Percentiles rank a stretch among this genome's conserved stretches.
Evolutionary conservation across 2,113 vertebrate species (phyloP).

Genomic region (Pyxicephalus adspersus): DNA sequence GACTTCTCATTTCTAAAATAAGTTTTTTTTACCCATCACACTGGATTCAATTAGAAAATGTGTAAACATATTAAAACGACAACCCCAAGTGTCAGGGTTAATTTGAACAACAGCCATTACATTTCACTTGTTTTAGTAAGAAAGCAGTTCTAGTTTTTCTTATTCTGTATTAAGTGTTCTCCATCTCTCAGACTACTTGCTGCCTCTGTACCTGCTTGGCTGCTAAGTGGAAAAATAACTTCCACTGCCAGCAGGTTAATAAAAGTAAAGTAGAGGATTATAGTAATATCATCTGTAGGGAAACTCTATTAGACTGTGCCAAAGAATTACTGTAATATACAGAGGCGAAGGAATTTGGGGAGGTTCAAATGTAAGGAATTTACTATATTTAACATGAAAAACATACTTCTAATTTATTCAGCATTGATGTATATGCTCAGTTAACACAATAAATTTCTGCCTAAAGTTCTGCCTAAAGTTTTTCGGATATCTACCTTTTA

Average conservation of each 20-base stretch:
- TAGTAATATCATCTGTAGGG: conserved; percentile 26
- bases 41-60: too few species aligned
- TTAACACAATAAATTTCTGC: too few species aligned
- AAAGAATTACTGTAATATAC: conserved; percentile 11
- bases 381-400: neutral
- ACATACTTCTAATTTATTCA: too few species aligned
- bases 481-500: too few species aligned
- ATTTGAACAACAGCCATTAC: neutral
- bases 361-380: neutral
- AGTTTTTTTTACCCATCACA: too few species aligned
- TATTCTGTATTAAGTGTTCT: neutral
- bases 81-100: neutral
- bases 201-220: neutral
- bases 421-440: too few species aligned
- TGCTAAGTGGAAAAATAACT: conserved; percentile 35
- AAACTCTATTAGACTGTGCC: conserved; percentile 8
- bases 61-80: too few species aligned
- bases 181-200: neutral
- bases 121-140: too few species aligned
- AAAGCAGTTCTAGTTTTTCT: too few species aligned
- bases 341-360: neutral
- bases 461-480: too few species aligned
- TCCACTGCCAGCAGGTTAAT: conserved; percentile 35
- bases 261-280: conserved; percentile 42
- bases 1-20: too few species aligned